Conservation (phyloP, 2,797 vertebrate species). For the Muraenolepis orangiensis region DNA sequence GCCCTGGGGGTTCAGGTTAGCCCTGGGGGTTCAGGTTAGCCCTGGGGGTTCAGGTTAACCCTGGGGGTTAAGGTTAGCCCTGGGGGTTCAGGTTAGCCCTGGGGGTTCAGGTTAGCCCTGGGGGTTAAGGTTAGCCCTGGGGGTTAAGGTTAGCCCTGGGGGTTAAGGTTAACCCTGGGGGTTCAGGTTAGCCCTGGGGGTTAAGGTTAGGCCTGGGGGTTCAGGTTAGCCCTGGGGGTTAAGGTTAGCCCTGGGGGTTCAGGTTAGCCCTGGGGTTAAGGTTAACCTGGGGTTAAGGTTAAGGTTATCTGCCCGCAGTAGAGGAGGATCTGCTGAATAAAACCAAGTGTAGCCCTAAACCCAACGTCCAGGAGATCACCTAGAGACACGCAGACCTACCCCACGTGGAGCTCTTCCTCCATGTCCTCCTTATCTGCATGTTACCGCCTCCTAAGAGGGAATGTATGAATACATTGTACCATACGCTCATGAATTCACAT, state of each 20-base stretch:
- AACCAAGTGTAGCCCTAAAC: background rate
- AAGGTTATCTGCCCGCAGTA: background rate
- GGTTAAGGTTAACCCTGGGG: no score
- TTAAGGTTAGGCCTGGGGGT: no score
- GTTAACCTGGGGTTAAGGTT: background rate
- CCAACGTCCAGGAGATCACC: background rate
- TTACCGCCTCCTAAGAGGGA: background rate
- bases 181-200: background rate
- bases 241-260: no score
- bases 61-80: no score
- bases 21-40: background rate
- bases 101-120: background rate
- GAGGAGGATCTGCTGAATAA: slow-evolving; percentile 1
- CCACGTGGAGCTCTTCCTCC: background rate
- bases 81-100: no score
- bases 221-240: no score
- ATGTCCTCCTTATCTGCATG: background rate
- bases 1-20: no score
- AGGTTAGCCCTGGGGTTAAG: no score
- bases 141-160: no score
- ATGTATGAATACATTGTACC: background rate
- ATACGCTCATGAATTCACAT: background rate
- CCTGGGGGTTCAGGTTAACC: no score
- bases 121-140: no score
- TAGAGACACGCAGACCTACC: background rate